phyloP scores from a whole-genome alignment of 1,140 invertebrate species.

The Leguminivora glycinivorella region DNA sequence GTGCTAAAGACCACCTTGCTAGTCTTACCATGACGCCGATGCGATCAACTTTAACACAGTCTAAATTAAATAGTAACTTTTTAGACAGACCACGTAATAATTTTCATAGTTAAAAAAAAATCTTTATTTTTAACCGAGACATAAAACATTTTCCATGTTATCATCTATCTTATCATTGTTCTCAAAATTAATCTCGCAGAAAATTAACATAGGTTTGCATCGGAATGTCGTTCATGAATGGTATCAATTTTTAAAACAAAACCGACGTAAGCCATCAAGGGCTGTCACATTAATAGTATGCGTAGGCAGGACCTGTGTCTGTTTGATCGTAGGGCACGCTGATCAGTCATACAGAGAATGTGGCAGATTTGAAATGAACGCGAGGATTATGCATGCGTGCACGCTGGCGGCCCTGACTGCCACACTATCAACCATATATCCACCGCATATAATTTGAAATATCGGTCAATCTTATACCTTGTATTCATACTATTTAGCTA shows the following conservation, averaged over 20 bases:
- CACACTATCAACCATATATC: background rate
- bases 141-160: background rate
- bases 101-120: too few relatives aligned
- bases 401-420: constrained; percentile 53
- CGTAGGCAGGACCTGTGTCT: constrained; percentile 24
- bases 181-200: background rate
- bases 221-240: constrained; percentile 16
- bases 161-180: background rate
- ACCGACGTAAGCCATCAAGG: constrained; percentile 15
- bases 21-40: background rate
- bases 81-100: too few relatives aligned
- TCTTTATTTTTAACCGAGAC: too few relatives aligned
- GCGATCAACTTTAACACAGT: background rate
- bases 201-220: constrained; percentile 20
- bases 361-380: constrained; percentile 59
- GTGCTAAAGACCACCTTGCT: background rate
- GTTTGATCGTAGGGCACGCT: background rate
- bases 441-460: background rate
- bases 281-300: constrained; percentile 15
- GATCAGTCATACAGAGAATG: constrained; percentile 55
- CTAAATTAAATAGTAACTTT: background rate
- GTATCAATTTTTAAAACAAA: constrained; percentile 11
- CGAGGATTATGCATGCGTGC: constrained; percentile 63
- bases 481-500: background rate
- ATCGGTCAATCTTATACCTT: background rate